Conservation (phyloP, 2,113 vertebrate species). For the Lethenteron camtschaticum region DNA sequence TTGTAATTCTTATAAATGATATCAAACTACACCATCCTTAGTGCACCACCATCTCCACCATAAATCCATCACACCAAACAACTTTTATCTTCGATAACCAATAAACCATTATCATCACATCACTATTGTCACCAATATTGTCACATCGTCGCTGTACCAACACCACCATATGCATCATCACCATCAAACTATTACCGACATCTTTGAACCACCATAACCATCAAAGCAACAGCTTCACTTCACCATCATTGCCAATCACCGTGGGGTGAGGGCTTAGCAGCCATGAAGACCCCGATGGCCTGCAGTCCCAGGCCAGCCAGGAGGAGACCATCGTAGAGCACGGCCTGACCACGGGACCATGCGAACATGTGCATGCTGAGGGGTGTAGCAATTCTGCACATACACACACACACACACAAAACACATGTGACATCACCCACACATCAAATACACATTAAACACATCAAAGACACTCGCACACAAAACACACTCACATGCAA, state of each 20-base stretch:
- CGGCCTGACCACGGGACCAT: slow-evolving; percentile 63
- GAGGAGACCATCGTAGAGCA: slow-evolving; percentile 71
- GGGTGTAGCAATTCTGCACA: slow-evolving; percentile 54
- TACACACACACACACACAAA: not conserved
- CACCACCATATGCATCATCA: no score
- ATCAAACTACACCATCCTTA: no score
- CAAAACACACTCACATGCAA: not conserved
- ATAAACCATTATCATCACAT: no score
- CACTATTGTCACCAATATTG: no score
- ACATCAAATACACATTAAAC: not conserved
- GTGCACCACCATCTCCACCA: no score
- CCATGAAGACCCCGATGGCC: slow-evolving; percentile 51
- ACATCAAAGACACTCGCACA: no score
- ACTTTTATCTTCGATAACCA: no score
- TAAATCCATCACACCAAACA: no score
- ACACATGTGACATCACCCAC: not conserved
- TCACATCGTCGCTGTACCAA: no score
- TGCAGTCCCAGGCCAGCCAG: slow-evolving; percentile 54
- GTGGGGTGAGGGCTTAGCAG: slow-evolving; percentile 45
- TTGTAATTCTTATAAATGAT: no score
- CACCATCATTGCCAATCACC: slow-evolving; percentile 22
- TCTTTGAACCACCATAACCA: not conserved
- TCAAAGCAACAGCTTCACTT: not conserved
- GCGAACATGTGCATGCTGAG: slow-evolving; percentile 94
- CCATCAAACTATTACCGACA: no score